Evolutionary conservation across 2,888 invertebrate genomes (phyloP), one percentile per base, ranked within the genome.

Genomic region (Dryobota labecula): DNA sequence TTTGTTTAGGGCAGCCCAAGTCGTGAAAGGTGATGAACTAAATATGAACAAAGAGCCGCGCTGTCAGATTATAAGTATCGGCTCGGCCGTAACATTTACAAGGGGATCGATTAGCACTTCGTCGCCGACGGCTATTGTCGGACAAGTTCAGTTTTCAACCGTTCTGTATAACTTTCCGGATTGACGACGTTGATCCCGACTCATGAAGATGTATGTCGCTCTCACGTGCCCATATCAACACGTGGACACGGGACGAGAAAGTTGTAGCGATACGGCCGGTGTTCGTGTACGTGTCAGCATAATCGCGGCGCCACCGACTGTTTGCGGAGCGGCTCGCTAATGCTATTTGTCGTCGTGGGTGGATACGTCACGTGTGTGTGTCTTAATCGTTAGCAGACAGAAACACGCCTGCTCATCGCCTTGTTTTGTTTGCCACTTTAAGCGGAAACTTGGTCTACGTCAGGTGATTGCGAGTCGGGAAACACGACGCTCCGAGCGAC

Each of bases 341-440:
- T 94, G 92, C 92, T 94, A 91, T 95, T 95, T 94, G 92, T 91
- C 88, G 87, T 89, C 82, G 89, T 89, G 91, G 92, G 91, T 91
- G 92, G 92, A 90, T 93, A 90, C 90, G 91, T 90, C 92, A 91
- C 90, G 90, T 89, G 84, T 94, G 93, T 95, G 92, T 93, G 90
- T 95, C 94, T 95, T 95, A 94, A 93, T 95, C 92, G 92, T 95
- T 95, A 94, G 88, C 88, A 89, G 90, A 90, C 91, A 90, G 91
- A 89, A 92, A 94, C 93, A 92, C 92, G 89, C 89, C 89, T 89
- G 92, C 90, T 91, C 90, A 89, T 91, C 90, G 90, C 90, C 90
- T 90, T 92, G 92, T 93, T 91, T 92, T 92, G 92, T 92, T 93
- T 93, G 91, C 89, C 90, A 90, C 93, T 92, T 93, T 92, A 90